Base-by-base conservation (phyloP, 2,888 invertebrate genomes). In the Drosophila acutilabella region DNA sequence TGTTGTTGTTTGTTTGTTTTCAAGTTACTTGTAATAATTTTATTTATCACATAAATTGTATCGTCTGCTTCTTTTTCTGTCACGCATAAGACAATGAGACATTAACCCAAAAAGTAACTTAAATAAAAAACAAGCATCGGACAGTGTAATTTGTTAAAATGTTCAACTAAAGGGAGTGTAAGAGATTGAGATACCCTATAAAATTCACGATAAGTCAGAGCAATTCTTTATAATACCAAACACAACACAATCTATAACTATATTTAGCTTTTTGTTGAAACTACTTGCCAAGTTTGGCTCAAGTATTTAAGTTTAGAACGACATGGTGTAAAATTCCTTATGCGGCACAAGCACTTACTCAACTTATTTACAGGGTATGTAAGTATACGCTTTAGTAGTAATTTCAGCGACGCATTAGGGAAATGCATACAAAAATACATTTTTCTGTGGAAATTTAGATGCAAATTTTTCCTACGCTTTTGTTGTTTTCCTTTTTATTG, bases 31-130 rank as follows among this genome's bases (percentile, higher is more conserved):
- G 81, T 88, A 81, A 85, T 89, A 81, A 88, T 85, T 81, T 88
- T 81, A 75, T 89, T 85, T 89, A 87, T 87, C 88, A 70, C 80
- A 52, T 66, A 85, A 79, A 85, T 80, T 85, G 82, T 78, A 89
- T 88, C 89, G 71, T 80, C 82, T 84, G 77, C 77, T 52, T 56
- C 38, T 59, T 45, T 44, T 30, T 56, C 57, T 66, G 71, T 71
- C 62, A 50, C 66, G 69, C 68, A 48, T 59, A 60, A 78, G 80
- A 83, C 81, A 88, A 85, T 83, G 78, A 84, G 80, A 86, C 88
- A 86, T 85, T 88, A 85, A 85, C 84, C 88, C 78, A 86, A 83
- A 88, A 72, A 56, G 42, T 64, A 57, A 73, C 58, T 36, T 4
- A 13, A 13, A 36, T 36, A 47, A 70, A 60, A 66, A 60, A 6